Base-by-base conservation (phyloP, 2,888 invertebrate genomes). In the Mesorhabditis spiculigera region DNA sequence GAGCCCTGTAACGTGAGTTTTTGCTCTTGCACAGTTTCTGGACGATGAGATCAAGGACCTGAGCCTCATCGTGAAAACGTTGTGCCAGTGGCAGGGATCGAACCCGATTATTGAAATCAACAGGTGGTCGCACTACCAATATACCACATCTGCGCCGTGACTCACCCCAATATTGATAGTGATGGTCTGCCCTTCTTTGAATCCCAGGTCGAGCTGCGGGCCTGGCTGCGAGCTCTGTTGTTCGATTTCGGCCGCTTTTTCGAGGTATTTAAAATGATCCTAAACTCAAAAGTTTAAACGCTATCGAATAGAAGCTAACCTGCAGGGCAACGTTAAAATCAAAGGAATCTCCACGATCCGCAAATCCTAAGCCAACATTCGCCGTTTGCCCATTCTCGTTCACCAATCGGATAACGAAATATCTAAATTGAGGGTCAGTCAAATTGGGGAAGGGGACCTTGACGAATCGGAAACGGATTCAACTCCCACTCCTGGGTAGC, bases 151-250 rank as follows among this genome's bases (percentile, higher is more conserved):
- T 28, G 28, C 28, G 28, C 28, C 28, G 28, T 28, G 28, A 71
- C 71, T 70, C 16, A 77, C 78, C 58, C 87, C 87, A 92, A 98
- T 94, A 86, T 96, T 98, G 73, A 98, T 95, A 89, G 95, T 97
- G 78, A 99, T 98, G 1, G 97, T 99, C 89, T 99, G 95, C 41
- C 98, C 98, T 86, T 97, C 97, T 86, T 99, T 99, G 87, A 99
- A 97, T 66, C 95, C 93, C 69, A 98, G 90, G 89, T 98, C 96
- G 63, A 98, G 89, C 82, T 93, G 92, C 81, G 89, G 89, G 41
- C 69, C 68, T 5, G 65, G 41, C 66, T 64, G 13, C 61, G 42
- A 28, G 43, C 45, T 67, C 45, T 77, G 71, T 64, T 92, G 92
- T 83, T 91, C 91, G 75, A 92, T 91, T 87, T 92, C 91, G 86